Percentiles rank a stretch among this genome's conserved stretches.
phyloP scores from a whole-genome alignment of 2,888 invertebrate species.

The Tenthredo distinguenda region DNA sequence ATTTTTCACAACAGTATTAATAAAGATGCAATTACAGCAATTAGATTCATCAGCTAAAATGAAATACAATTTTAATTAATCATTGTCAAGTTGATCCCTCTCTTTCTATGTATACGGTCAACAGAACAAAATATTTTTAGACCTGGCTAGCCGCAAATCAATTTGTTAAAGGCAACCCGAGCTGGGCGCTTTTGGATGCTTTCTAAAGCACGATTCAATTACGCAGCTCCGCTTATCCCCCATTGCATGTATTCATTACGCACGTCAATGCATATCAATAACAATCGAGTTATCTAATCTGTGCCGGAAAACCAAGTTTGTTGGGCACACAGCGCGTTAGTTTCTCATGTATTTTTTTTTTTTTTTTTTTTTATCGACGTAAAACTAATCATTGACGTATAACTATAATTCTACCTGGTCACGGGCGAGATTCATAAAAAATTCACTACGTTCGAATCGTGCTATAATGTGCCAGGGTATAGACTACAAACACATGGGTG shows the following conservation, averaged over 20 bases:
- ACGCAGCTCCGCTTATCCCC: neutral
- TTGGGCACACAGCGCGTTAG: neutral
- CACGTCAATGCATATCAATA: neutral
- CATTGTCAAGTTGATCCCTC: neutral
- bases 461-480: neutral
- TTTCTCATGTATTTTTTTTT: neutral
- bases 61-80: neutral
- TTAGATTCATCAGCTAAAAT: neutral
- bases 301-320: neutral
- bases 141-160: neutral
- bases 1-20: neutral
- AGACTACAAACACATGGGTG: neutral
- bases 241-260: conserved; percentile 15
- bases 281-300: conserved; percentile 15
- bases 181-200: neutral
- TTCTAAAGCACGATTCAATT: neutral
- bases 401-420: neutral
- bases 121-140: neutral
- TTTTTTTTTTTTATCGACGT: neutral
- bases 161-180: neutral
- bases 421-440: neutral
- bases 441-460: conserved; percentile 13
- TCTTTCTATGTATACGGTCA: neutral
- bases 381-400: neutral
- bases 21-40: neutral